These are phyloP conservation scores for Pogoniulus pusillus DNA, from an alignment of 2,797 vertebrate species.

Conservation along the genomic window DNA sequence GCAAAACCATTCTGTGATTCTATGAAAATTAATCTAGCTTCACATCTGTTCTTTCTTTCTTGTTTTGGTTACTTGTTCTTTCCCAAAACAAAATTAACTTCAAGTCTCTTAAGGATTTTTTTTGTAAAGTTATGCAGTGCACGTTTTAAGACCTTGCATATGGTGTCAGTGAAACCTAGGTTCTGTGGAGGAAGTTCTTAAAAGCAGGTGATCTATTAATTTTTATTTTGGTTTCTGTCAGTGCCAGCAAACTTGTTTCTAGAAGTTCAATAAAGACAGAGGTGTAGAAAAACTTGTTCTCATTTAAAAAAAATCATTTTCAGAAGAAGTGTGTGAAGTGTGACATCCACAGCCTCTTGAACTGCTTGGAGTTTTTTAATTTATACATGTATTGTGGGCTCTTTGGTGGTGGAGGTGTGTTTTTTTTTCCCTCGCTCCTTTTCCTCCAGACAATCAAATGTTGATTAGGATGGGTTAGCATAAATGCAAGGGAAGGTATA, in stretches of 20 bases:
- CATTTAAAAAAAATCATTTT: neutral
- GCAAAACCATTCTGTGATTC: neutral
- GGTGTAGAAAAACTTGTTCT: neutral
- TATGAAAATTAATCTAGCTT: neutral
- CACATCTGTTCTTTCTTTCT: rapidly evolving
- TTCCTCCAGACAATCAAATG: neutral
- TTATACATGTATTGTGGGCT: neutral
- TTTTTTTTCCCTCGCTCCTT: neutral
- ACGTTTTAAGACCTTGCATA: neutral
- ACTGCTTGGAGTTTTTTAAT: neutral
- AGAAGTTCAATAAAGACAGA: neutral
- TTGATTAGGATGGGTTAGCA: neutral
- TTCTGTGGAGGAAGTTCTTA: neutral
- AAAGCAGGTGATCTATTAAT: neutral
- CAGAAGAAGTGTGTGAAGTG: neutral
- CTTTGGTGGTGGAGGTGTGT: neutral
- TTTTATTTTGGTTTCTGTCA: neutral
- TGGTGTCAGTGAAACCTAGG: neutral
- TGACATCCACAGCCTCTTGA: neutral
- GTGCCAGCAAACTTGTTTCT: neutral
- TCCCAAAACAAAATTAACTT: neutral
- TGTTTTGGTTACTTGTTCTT: neutral
- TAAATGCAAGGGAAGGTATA: neutral
- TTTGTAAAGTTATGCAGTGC: neutral
- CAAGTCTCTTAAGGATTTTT: neutral